These are phyloP conservation scores for Moxostoma hubbsi DNA, from an alignment of 2,797 vertebrate species.

Conservation along the genomic window DNA sequence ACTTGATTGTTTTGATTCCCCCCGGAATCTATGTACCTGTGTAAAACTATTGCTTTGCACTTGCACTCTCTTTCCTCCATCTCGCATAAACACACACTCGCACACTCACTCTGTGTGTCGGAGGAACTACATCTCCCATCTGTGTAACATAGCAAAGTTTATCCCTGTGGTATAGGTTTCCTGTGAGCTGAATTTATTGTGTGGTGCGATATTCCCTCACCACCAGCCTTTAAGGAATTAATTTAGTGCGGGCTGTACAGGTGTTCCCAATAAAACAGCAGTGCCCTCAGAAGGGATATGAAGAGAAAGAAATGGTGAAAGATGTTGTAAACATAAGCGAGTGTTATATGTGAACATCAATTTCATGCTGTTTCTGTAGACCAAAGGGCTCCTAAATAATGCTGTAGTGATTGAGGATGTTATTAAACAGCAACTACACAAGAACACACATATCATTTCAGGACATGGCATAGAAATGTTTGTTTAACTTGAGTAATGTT, in stretches of 20 bases:
- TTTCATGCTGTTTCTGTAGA: not conserved
- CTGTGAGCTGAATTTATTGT: conserved; percentile 22
- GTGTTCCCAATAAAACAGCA: conserved; percentile 42
- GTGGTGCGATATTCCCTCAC: conserved; percentile 7
- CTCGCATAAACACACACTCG: not conserved
- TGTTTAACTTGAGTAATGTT: too few relatives aligned
- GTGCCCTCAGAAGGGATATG: conserved; percentile 10
- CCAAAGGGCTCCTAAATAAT: not conserved
- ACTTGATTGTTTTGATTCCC: too few relatives aligned
- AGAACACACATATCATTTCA: not conserved
- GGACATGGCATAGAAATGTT: not conserved
- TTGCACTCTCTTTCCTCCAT: not conserved
- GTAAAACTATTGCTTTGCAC: too few relatives aligned
- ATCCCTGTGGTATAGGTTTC: not conserved
- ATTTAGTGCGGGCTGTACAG: conserved; percentile 45
- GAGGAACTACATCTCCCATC: conserved; percentile 24
- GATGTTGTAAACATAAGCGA: not conserved
- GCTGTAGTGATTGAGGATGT: not conserved
- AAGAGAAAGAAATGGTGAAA: not conserved
- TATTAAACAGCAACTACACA: not conserved
- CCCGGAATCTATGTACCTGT: too few relatives aligned
- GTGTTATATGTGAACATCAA: conserved; percentile 7
- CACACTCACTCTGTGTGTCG: not conserved
- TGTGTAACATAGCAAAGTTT: conserved; percentile 10
- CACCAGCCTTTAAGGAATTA: conserved; percentile 42